Evolutionary conservation across 2,797 vertebrate genomes (phyloP).

Genomic region (Pygocentrus nattereri): DNA sequence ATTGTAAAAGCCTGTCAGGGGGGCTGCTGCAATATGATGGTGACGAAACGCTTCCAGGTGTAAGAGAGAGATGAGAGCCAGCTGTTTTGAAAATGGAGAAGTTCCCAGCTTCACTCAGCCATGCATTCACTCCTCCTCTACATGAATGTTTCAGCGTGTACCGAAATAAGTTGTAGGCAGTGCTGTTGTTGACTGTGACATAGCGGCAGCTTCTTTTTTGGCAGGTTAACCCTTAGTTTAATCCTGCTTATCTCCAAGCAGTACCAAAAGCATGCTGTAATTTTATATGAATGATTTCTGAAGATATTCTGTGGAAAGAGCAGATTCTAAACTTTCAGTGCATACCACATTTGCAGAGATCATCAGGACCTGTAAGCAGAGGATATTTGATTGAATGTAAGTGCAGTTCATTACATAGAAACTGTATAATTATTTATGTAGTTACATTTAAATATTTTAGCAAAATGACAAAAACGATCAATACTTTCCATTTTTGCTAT

Average conservation of each 20-base stretch:
- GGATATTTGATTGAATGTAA: no score
- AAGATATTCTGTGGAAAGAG: no score
- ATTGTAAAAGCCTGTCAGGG: background rate
- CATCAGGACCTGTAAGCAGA: no score
- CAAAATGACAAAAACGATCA: no score
- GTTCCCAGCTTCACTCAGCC: background rate
- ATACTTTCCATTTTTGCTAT: no score
- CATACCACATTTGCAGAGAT: no score
- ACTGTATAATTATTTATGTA: no score
- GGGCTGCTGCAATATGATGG: background rate
- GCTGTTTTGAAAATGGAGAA: constrained; percentile 6
- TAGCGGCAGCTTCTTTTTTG: background rate
- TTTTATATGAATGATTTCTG: background rate
- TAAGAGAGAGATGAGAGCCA: background rate
- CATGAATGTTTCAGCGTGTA: constrained; percentile 5
- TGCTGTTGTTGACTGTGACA: background rate
- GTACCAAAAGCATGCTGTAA: background rate
- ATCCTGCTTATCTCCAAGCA: background rate
- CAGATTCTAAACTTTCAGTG: background rate
- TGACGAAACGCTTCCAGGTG: constrained; percentile 20
- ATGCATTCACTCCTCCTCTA: background rate
- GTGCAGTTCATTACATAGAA: no score
- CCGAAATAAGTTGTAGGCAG: background rate
- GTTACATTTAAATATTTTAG: no score
- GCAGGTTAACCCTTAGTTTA: background rate